phyloP scores from a whole-genome alignment of 1,140 invertebrate species.

The Parasteatoda tepidariorum region DNA sequence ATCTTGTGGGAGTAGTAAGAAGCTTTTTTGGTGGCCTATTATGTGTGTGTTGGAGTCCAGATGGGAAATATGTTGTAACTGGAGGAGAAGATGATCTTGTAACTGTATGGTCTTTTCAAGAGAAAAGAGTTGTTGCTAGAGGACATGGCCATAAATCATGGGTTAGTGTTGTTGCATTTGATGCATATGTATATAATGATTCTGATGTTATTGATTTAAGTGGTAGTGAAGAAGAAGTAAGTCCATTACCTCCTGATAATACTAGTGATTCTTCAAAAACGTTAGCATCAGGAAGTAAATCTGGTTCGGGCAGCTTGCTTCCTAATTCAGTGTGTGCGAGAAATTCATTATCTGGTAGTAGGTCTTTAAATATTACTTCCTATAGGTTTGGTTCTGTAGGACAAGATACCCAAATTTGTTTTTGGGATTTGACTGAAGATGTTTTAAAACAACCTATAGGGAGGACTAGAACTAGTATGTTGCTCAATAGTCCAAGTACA shows the following conservation, averaged over 20 bases:
- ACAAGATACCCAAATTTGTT: slow-evolving; percentile 96
- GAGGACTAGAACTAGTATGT: slow-evolving; percentile 64
- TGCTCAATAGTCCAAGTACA: slow-evolving; percentile 62
- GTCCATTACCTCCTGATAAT: slow-evolving; percentile 44
- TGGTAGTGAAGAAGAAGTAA: slow-evolving; percentile 67
- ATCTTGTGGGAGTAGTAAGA: slow-evolving; percentile 87
- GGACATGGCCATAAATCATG: slow-evolving; percentile 94
- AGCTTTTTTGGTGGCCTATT: slow-evolving; percentile 96
- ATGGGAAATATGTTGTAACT: slow-evolving; percentile 93
- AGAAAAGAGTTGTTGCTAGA: slow-evolving; percentile 92
- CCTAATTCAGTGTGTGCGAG: slow-evolving; percentile 67
- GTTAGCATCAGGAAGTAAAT: slow-evolving; percentile 40
- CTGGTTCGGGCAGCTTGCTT: slow-evolving; percentile 69
- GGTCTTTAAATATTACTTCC: slow-evolving; percentile 61
- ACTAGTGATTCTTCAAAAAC: slow-evolving; percentile 59
- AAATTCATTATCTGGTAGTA: slow-evolving; percentile 54
- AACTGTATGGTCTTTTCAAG: slow-evolving; percentile 95
- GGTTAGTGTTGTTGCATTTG: slow-evolving; percentile 97
- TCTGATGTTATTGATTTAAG: slow-evolving; percentile 65
- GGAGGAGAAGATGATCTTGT: slow-evolving; percentile 99
- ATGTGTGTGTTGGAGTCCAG: slow-evolving; percentile 98
- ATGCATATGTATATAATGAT: slow-evolving; percentile 82
- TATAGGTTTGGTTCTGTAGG: slow-evolving; percentile 89
- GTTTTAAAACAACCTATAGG: slow-evolving; percentile 75
- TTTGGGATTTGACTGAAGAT: slow-evolving; percentile 98